phyloP scores from a whole-genome alignment of 2,113 vertebrate genomes.

The Microcebus ravelobensis region DNA sequence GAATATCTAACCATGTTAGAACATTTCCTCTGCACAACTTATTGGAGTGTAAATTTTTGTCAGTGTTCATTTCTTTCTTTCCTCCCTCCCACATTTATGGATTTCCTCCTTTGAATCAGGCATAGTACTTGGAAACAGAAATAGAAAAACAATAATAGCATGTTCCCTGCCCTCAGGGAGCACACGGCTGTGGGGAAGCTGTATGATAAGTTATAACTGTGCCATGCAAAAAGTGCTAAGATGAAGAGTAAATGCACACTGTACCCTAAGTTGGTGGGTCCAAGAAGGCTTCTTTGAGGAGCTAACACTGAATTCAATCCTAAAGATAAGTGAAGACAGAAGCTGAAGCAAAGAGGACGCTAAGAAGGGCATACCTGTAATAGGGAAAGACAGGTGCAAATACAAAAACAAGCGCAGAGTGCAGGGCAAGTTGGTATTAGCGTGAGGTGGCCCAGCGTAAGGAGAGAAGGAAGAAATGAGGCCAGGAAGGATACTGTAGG shows the following conservation, averaged over 20 bases:
- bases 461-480: neutral
- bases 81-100: neutral
- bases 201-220: neutral
- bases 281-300: neutral
- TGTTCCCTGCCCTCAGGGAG: neutral
- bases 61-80: neutral
- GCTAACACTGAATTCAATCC: neutral
- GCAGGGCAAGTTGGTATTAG: neutral
- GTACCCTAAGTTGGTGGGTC: neutral
- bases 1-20: neutral
- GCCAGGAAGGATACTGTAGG: neutral
- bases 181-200: neutral
- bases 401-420: neutral
- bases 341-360: neutral
- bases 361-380: neutral
- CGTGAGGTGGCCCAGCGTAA: neutral
- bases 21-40: neutral
- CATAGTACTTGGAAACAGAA: neutral
- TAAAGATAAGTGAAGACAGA: neutral
- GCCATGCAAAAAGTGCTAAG: neutral
- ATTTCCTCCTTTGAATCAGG: conserved; percentile 18
- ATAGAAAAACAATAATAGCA: neutral
- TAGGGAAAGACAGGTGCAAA: neutral
- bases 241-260: neutral
- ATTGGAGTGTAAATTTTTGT: conserved; percentile 4